phyloP scores from a whole-genome alignment of 2,113 vertebrate species.

The Platycercus adscitus region DNA sequence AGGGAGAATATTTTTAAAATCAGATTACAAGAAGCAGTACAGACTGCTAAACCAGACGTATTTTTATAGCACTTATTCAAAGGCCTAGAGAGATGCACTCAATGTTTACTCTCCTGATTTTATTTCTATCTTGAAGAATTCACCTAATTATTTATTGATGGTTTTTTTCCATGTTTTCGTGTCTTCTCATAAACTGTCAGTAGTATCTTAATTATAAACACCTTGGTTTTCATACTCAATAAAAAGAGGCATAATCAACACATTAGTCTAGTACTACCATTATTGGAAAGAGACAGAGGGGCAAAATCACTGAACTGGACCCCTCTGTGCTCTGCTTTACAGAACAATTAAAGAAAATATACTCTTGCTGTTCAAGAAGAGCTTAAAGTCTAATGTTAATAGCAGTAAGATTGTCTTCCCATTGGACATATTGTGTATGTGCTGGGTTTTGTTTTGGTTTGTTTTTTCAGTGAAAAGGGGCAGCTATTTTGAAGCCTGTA shows the following conservation, averaged over 20 bases:
- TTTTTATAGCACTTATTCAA: neutral
- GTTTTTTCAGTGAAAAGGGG: neutral
- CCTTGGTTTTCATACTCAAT: neutral
- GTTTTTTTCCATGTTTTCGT: neutral
- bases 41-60: neutral
- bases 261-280: fast-evolving
- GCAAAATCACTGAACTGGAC: neutral
- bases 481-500: neutral
- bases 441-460: fast-evolving
- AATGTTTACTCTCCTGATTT: neutral
- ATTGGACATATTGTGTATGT: neutral
- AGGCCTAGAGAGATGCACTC: neutral
- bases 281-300: neutral
- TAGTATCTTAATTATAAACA: neutral
- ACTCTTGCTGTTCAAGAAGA: neutral
- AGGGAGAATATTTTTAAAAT: neutral
- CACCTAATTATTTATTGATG: slow-evolving; percentile 26
- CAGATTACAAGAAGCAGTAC: neutral
- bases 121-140: slow-evolving; percentile 4
- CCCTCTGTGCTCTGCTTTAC: neutral
- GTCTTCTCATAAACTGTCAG: neutral
- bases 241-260: neutral
- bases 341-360: neutral
- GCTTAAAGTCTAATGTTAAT: neutral
- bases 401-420: neutral